phyloP scores from a whole-genome alignment of 2,888 invertebrate species.

The Hirtodrosophila cameraria region DNA sequence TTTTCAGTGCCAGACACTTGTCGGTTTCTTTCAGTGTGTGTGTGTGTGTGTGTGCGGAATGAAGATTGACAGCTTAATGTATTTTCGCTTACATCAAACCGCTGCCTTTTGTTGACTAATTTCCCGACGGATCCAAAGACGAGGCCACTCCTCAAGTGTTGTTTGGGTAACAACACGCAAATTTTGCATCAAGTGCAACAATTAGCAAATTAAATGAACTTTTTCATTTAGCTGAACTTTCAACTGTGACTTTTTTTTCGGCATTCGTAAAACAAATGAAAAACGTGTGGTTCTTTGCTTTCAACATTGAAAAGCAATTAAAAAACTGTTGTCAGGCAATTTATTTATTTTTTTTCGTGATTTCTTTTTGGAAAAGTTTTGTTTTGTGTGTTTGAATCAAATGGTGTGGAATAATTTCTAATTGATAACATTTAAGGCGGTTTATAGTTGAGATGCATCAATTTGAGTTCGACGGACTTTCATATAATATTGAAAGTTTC shows the following conservation, averaged over 20 bases:
- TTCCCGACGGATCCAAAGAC: slow-evolving; percentile 48
- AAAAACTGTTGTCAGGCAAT: slow-evolving; percentile 35
- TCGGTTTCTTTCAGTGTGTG: slow-evolving; percentile 27
- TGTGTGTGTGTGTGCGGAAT: slow-evolving; percentile 45
- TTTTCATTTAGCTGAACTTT: slow-evolving; percentile 37
- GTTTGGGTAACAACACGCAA: slow-evolving; percentile 56
- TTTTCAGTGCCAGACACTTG: slow-evolving; percentile 58
- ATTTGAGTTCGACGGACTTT: slow-evolving; percentile 30
- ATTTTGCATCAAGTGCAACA: slow-evolving; percentile 69
- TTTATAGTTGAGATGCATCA: slow-evolving; percentile 30
- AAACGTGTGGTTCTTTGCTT: not conserved
- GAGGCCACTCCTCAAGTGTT: slow-evolving; percentile 46
- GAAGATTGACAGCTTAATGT: slow-evolving; percentile 78
- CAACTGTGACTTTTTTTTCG: slow-evolving; percentile 31
- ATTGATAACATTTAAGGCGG: slow-evolving; percentile 46
- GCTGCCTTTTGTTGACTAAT: slow-evolving; percentile 62
- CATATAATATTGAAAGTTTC: slow-evolving; percentile 19
- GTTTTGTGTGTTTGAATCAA: slow-evolving; percentile 23
- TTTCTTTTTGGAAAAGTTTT: slow-evolving; percentile 43
- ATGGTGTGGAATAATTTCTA: slow-evolving; percentile 41
- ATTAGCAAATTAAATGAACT: slow-evolving; percentile 69
- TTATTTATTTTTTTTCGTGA: no score
- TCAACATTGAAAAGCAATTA: slow-evolving; percentile 53
- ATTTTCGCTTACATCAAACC: slow-evolving; percentile 62
- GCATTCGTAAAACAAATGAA: not conserved